Percentiles rank a stretch among this genome's conserved stretches.
phyloP scores from a whole-genome alignment of 1,140 invertebrate genomes.

The Formica selysi region DNA sequence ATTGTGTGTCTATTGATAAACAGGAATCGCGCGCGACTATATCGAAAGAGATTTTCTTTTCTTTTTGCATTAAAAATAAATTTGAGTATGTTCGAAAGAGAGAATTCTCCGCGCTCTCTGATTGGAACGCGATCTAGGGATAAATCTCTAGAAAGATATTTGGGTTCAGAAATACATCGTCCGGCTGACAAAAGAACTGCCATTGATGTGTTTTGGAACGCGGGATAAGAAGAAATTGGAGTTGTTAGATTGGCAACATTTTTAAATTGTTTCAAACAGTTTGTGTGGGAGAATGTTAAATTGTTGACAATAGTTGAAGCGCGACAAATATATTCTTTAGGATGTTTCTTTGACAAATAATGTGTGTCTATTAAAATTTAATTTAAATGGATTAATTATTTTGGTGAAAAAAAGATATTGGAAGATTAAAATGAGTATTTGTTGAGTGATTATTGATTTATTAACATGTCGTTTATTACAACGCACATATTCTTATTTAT shows the following conservation, averaged over 20 bases:
- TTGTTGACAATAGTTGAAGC: neutral
- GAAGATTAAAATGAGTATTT: neutral
- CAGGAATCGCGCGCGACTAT: neutral
- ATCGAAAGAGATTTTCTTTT: neutral
- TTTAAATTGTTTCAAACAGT: conserved; percentile 53
- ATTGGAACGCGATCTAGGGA: too few species aligned
- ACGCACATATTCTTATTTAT: neutral
- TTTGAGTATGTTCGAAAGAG: too few species aligned
- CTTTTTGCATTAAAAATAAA: too few species aligned
- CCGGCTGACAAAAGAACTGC: too few species aligned
- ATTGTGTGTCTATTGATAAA: conserved; percentile 9
- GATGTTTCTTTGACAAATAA: neutral
- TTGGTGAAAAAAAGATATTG: neutral
- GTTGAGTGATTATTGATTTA: neutral
- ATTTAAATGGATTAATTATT: neutral
- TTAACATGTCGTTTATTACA: neutral
- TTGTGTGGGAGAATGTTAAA: neutral
- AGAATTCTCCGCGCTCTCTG: too few species aligned
- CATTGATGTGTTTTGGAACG: too few species aligned
- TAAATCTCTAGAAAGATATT: too few species aligned
- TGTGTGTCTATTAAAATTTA: neutral
- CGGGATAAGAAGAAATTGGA: too few species aligned
- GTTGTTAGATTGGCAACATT: conserved; percentile 46
- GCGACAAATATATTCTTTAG: neutral
- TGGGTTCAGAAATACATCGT: too few species aligned